Evolutionary conservation across 2,113 vertebrate species (phyloP), one percentile per base, ranked within the genome.

Genomic region (Alligator mississippiensis): DNA sequence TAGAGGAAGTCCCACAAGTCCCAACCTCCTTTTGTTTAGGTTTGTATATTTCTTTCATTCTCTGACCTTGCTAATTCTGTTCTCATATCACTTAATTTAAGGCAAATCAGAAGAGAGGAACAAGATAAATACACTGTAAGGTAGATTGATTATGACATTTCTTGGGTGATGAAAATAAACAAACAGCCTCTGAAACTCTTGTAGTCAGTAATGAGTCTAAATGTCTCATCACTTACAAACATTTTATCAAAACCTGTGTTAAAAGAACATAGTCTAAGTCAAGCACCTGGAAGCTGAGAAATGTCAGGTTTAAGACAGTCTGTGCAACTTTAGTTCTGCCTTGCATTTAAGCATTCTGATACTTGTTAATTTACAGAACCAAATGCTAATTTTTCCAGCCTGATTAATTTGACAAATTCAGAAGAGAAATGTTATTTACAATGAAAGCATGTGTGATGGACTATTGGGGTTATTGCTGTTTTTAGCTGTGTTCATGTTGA

Each of bases 31-130:
- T 89, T 82, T 90, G 58, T 64, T 85, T 55, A 88, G 79, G 54
- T 25, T 58, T 84, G 27, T 4, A 0, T 16, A 61, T 2, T 9
- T 60, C 2, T 30, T 86, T 92, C 83, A 30, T 84, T 85, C 61
- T 86, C 30, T 77, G 91, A 77, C 87, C 86, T 96, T 93, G 84
- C 34, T 63, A 2, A 1, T 78, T 61, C 84, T 30, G 58, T 78
- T 85, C 59, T 77, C 88, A 60, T 19, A 11, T 8, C 92, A 91
- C 74, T 83, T 90, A 68, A 83, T 59, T 84, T 79, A 58, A 80
- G 93, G 91, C 84, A 77, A 77, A 89, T 1, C 15, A 70, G 54
- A 38, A 90, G 85, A 75, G 19, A 10, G 90, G 93, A 92, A 58
- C 15, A 70, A 88, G n/a, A 87, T 11, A 85, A 62, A 78, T 1